These are phyloP conservation scores for Heterotis niloticus DNA, from an alignment of 2,113 vertebrate genomes.

Conservation along the genomic window DNA sequence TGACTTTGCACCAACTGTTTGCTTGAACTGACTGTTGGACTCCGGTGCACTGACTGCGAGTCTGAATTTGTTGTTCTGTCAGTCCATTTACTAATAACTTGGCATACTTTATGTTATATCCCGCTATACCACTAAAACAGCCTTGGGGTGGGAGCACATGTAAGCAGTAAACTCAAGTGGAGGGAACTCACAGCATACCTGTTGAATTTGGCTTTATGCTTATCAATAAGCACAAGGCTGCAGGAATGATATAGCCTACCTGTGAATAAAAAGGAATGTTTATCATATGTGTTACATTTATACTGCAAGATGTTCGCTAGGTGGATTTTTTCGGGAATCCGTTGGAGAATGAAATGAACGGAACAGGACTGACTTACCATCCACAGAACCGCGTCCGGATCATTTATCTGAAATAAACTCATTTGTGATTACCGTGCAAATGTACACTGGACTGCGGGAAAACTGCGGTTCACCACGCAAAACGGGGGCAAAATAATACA, in stretches of 20 bases:
- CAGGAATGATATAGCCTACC: slow-evolving; percentile 77
- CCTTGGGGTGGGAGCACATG: too few relatives aligned
- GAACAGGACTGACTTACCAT: slow-evolving; percentile 57
- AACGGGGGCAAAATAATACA: neutral
- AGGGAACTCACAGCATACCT: slow-evolving; percentile 58
- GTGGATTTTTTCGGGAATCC: too few relatives aligned
- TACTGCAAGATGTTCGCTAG: neutral
- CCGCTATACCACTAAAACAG: too few relatives aligned
- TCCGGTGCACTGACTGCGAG: too few relatives aligned
- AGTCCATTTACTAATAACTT: too few relatives aligned
- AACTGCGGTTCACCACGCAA: too few relatives aligned
- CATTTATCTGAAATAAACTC: slow-evolving; percentile 58
- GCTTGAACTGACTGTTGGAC: too few relatives aligned
- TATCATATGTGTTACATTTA: neutral
- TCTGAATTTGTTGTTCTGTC: too few relatives aligned
- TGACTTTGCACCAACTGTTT: too few relatives aligned
- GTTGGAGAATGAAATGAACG: too few relatives aligned
- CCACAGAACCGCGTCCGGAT: slow-evolving; percentile 64
- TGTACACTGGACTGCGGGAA: too few relatives aligned
- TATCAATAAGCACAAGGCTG: slow-evolving; percentile 69
- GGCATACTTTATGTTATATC: too few relatives aligned
- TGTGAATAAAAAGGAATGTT: slow-evolving; percentile 38
- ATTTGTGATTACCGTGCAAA: neutral
- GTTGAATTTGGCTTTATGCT: slow-evolving; percentile 70
- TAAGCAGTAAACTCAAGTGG: neutral